A percentile compares a stretch with the other conserved stretches of the same genome.
Evolutionary conservation across 2,888 invertebrate genomes (phyloP).

Genomic region (Carpatolechia fugitivella): DNA sequence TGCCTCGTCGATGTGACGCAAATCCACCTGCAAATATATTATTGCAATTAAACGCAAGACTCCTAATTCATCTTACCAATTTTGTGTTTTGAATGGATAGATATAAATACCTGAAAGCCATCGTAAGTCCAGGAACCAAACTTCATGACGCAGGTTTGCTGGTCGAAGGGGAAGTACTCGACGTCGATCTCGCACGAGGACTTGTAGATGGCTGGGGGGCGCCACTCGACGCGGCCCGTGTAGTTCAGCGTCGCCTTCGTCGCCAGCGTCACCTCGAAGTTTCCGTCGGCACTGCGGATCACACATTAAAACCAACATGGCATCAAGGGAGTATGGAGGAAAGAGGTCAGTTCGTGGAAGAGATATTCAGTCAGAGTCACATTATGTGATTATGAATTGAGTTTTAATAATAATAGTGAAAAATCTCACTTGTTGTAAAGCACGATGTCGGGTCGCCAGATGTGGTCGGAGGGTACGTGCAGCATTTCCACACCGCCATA

Average conservation of each 20-base stretch:
- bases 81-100: background rate
- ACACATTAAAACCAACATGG: background rate
- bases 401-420: background rate
- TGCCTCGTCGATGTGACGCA: slow-evolving; percentile 94
- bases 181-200: slow-evolving; percentile 95
- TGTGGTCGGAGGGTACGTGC: slow-evolving; percentile 97
- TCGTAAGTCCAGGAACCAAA: slow-evolving; percentile 97
- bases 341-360: too few relatives aligned
- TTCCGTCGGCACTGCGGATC: slow-evolving; percentile 90
- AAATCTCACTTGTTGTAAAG: slow-evolving; percentile 92
- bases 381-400: too few relatives aligned
- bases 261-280: slow-evolving; percentile 94
- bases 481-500: slow-evolving; percentile 97
- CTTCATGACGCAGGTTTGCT: slow-evolving; percentile 95
- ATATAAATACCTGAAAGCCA: slow-evolving; percentile 90
- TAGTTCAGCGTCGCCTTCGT: slow-evolving; percentile 94
- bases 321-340: too few relatives aligned
- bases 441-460: slow-evolving; percentile 97
- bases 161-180: slow-evolving; percentile 95
- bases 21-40: too few relatives aligned
- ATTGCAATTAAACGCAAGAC: too few relatives aligned
- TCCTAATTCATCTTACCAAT: too few relatives aligned
- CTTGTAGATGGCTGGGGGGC: slow-evolving; percentile 97
- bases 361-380: too few relatives aligned
- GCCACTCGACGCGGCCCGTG: slow-evolving; percentile 94